Conservation (phyloP, 2,888 invertebrate species). For the Drosophila infuscata region DNA sequence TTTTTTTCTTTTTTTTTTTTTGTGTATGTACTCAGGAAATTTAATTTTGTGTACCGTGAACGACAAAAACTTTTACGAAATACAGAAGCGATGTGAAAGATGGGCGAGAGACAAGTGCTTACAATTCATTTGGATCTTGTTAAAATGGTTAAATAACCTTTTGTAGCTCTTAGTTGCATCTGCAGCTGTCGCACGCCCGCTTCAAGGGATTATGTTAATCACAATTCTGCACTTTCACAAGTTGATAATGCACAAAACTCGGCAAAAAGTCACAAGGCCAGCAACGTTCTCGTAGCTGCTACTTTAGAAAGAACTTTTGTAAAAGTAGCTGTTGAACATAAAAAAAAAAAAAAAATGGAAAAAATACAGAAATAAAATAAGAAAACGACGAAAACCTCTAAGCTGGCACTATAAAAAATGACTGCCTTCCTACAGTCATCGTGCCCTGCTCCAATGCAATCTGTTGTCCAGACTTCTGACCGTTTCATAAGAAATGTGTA, state of each 20-base stretch:
- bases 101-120: constrained; percentile 65
- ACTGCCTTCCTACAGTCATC: constrained; percentile 54
- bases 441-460: constrained; percentile 68
- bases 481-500: constrained; percentile 59
- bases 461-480: constrained; percentile 44
- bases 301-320: constrained; percentile 55
- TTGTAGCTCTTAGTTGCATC: constrained; percentile 63
- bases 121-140: constrained; percentile 78
- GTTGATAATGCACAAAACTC: constrained; percentile 44
- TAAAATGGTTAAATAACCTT: constrained; percentile 78
- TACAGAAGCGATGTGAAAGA: neutral
- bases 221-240: constrained; percentile 78
- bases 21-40: constrained; percentile 54
- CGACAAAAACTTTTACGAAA: constrained; percentile 43
- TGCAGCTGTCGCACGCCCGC: constrained; percentile 68
- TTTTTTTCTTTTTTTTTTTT: constrained; percentile 15
- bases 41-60: constrained; percentile 64
- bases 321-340: constrained; percentile 39
- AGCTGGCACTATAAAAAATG: constrained; percentile 77
- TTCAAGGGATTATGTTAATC: constrained; percentile 77
- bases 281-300: constrained; percentile 30
- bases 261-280: constrained; percentile 73
- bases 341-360: constrained; percentile 5
- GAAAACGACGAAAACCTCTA: constrained; percentile 48
- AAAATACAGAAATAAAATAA: constrained; percentile 1